Percentiles rank a stretch among this genome's conserved stretches.
phyloP scores from a whole-genome alignment of 2,888 invertebrate genomes.

The Dynastes hyllus region DNA sequence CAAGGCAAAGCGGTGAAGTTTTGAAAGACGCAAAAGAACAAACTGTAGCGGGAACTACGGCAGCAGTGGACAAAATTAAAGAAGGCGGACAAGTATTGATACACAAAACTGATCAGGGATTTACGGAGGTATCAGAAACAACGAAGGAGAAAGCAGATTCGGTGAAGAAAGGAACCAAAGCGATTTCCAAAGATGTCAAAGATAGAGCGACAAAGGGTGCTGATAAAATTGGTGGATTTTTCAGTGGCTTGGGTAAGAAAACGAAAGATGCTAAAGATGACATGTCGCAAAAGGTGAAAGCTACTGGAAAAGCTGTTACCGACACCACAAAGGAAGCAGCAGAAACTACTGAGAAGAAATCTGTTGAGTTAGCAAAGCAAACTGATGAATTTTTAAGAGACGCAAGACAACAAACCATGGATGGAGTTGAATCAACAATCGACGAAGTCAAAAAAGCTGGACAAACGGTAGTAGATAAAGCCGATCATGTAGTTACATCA shows the following conservation, averaged over 20 bases:
- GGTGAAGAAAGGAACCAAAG: slow-evolving; percentile 43
- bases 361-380: slow-evolving; percentile 50
- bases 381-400: slow-evolving; percentile 35
- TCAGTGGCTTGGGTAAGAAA: slow-evolving; percentile 52
- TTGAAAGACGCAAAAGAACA: slow-evolving; percentile 27
- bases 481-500: not conserved
- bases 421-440: not conserved
- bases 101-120: slow-evolving; percentile 30
- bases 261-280: slow-evolving; percentile 42
- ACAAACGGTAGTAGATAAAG: slow-evolving; percentile 23
- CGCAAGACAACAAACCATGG: slow-evolving; percentile 29
- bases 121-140: slow-evolving; percentile 12
- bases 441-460: slow-evolving; percentile 43
- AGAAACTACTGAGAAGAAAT: slow-evolving; percentile 36
- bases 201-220: slow-evolving; percentile 44
- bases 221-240: slow-evolving; percentile 22
- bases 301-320: slow-evolving; percentile 31
- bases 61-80: slow-evolving; percentile 46
- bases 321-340: slow-evolving; percentile 42
- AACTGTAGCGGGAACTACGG: slow-evolving; percentile 50
- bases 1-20: slow-evolving; percentile 27
- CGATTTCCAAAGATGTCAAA: slow-evolving; percentile 48
- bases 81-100: slow-evolving; percentile 39
- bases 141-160: slow-evolving; percentile 44
- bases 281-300: slow-evolving; percentile 43